Percentiles rank a stretch among this genome's conserved stretches.
Evolutionary conservation across 92 coral and sea anemone species (phyloP).

Genomic region (Paramuricea clavata): DNA sequence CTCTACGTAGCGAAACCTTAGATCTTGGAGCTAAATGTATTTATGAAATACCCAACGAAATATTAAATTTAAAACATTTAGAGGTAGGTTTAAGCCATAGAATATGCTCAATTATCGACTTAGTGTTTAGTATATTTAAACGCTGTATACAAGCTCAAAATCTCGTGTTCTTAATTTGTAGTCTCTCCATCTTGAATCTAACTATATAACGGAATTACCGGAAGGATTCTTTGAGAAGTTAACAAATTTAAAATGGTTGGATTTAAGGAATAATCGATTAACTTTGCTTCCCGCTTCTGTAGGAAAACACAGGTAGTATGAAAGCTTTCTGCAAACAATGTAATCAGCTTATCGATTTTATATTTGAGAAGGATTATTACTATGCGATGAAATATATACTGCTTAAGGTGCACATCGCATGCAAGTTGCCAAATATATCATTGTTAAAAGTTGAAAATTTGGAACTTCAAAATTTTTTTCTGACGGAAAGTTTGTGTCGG

Average conservation of each 20-base stretch:
- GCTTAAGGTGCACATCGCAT: no score
- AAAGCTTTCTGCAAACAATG: not conserved
- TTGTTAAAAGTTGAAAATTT: not conserved
- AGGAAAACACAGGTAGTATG: conserved; percentile 90
- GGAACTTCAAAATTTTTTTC: not conserved
- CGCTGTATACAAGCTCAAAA: not conserved
- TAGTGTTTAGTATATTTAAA: not conserved
- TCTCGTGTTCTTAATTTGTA: conserved; percentile 41
- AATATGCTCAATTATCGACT: not conserved
- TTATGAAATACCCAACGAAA: conserved; percentile 81
- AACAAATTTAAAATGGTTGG: conserved; percentile 93
- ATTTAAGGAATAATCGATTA: conserved; percentile 87
- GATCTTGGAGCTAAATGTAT: conserved; percentile 86
- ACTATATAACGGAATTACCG: conserved; percentile 78
- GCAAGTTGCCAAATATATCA: no score
- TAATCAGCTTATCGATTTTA: not conserved
- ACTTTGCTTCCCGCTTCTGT: conserved; percentile 74
- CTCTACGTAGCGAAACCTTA: conserved; percentile 83
- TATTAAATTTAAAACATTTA: conserved; percentile 79
- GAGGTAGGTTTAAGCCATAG: conserved; percentile 72
- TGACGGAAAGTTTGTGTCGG: no score
- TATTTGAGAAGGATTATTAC: not conserved
- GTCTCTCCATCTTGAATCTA: conserved; percentile 94
- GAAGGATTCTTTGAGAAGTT: conserved; percentile 82
- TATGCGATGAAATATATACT: conserved; percentile 4